phyloP scores from a whole-genome alignment of 2,113 vertebrate species.

The Elephantulus edwardii region DNA sequence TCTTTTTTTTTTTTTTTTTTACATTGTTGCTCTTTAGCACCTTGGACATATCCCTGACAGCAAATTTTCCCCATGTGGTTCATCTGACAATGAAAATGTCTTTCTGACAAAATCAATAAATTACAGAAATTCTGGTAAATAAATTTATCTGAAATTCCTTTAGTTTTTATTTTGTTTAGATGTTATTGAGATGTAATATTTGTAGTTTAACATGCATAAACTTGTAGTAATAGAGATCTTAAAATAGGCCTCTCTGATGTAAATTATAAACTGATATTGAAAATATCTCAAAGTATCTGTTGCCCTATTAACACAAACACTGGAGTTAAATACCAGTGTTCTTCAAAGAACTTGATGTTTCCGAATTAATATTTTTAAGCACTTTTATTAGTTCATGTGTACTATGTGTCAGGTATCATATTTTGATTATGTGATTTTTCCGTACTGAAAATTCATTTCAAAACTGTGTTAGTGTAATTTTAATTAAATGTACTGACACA shows the following conservation, averaged over 20 bases:
- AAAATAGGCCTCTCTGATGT: neutral
- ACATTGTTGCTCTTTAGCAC: too few relatives aligned
- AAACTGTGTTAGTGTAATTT: neutral
- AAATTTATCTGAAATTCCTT: too few relatives aligned
- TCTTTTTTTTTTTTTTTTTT: too few relatives aligned
- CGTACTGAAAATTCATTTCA: neutral
- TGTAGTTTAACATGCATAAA: neutral
- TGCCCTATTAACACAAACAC: neutral
- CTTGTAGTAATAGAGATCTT: neutral
- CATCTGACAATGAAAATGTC: neutral
- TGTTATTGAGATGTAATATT: too few relatives aligned
- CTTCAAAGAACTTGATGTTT: neutral
- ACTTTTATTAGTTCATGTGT: neutral
- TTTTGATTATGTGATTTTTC: neutral
- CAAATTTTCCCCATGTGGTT: too few relatives aligned
- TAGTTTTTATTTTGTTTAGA: too few relatives aligned
- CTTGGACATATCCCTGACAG: too few relatives aligned
- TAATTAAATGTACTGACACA: neutral
- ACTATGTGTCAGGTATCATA: neutral
- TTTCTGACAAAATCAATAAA: neutral
- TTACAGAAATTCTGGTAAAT: neutral
- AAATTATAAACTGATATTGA: neutral
- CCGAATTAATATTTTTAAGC: neutral
- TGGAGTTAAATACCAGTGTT: neutral
- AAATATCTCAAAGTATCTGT: neutral